Evolutionary conservation across 2,797 vertebrate species (phyloP).

Genomic region (Platyrinchus mystaceus): DNA sequence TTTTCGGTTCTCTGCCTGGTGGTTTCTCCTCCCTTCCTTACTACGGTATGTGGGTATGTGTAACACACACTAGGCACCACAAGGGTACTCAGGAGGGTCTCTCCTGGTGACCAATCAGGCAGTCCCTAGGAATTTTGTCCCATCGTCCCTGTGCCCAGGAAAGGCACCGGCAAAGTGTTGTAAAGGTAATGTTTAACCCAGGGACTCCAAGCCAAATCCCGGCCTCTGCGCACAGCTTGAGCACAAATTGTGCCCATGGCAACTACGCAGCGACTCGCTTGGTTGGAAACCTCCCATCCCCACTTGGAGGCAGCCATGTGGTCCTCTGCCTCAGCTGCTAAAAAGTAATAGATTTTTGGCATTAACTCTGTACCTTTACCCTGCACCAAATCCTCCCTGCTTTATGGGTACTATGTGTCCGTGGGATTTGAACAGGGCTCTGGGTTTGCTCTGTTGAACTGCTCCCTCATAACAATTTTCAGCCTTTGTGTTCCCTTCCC

Average conservation of each 20-base stretch:
- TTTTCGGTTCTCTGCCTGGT: neutral
- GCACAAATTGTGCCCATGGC: slow-evolving; percentile 56
- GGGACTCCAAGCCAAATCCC: slow-evolving; percentile 41
- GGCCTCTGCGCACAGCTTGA: slow-evolving; percentile 20
- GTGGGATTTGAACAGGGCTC: neutral
- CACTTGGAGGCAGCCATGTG: slow-evolving; percentile 27
- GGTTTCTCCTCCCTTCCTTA: neutral
- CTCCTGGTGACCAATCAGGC: neutral
- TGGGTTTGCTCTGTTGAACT: neutral
- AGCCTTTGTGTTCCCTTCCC: neutral
- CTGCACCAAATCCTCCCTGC: neutral
- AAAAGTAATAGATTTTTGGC: slow-evolving; percentile 14
- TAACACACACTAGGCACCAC: fast-evolving
- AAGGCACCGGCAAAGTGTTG: neutral
- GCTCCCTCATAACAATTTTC: neutral
- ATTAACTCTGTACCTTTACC: neutral
- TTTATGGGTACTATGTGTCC: neutral
- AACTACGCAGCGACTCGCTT: neutral
- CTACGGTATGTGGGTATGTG: too few relatives aligned
- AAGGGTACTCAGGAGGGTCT: neutral
- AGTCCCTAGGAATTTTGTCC: neutral
- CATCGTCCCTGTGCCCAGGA: neutral
- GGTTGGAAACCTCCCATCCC: slow-evolving; percentile 42
- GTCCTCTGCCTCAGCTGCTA: slow-evolving; percentile 31
- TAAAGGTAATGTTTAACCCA: slow-evolving; percentile 47